Base-by-base conservation (phyloP, 2,113 vertebrate species). In the Pardalotus punctatus region DNA sequence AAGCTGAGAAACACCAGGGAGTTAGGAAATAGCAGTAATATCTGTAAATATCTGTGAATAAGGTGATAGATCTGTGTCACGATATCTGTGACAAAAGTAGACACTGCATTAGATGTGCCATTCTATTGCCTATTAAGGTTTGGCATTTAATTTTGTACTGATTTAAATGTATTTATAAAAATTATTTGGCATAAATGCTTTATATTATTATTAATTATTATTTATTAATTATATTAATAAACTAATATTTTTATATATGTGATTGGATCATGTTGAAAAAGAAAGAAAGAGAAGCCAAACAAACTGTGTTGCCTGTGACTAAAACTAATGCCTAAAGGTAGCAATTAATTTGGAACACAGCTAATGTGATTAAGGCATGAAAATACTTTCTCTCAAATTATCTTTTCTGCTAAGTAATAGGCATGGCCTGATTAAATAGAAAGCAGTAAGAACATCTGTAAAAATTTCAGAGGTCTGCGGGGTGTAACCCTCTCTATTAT, bases 381-480 rank as follows among this genome's bases (percentile, higher is more conserved):
- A 96, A 94, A 97, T 93, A 76, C 62, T 85, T 95, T 92, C 54
- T 93, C 78, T 82, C 62, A 89, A 61, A 80, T 91, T 93, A 90
- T 88, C 91, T 92, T 71, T 93, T 94, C 71, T 94, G 57, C 54
- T 81, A 93, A 93, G 86, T 90, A 93, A 78, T 86, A 92, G 62
- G 82, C 87, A 89, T 96, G 76, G 33, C 62, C 60, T 93, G 89
- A 60, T 91, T 97, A 92, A 94, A 71, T 61, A 88, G 74, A 86
- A 86, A 87, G 62, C 96, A 96, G 82, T 93, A 85, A 94, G 88
- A 97, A 95, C 94, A 97, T 92, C 94, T 97, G 96, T 96, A 90
- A 67, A 95, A 93, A 96, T 97, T 95, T 88, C 80, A 91, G 79
- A 90, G 71, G 62, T 91, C 79, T 93, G 53, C 2, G 0, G 66